Conservation (phyloP, 2,888 invertebrate genomes). For the Dascillus cervinus region DNA sequence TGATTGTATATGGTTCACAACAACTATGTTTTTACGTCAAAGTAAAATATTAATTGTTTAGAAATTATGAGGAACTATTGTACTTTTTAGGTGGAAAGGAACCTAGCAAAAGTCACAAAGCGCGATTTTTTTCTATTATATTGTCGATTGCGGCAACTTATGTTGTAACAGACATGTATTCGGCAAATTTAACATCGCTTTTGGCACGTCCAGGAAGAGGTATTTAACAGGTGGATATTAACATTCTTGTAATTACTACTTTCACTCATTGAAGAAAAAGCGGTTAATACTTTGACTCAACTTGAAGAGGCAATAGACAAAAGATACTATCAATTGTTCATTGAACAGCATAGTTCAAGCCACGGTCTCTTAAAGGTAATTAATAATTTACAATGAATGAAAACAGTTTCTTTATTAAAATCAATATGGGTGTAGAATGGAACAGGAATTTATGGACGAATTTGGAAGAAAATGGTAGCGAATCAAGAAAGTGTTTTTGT, state of each 20-base stretch:
- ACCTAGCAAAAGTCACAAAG: slow-evolving; percentile 57
- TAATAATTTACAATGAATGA: neutral
- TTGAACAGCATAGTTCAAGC: slow-evolving; percentile 67
- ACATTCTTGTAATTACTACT: slow-evolving; percentile 1
- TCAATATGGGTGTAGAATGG: slow-evolving; percentile 50
- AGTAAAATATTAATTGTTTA: slow-evolving; percentile 44
- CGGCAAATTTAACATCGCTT: slow-evolving; percentile 67
- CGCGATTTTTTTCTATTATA: slow-evolving; percentile 59
- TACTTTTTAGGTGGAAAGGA: slow-evolving; percentile 47
- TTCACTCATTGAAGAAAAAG: slow-evolving; percentile 45
- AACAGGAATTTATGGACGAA: slow-evolving; percentile 62
- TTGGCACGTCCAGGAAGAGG: slow-evolving; percentile 62
- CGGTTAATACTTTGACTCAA: slow-evolving; percentile 58
- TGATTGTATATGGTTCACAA: slow-evolving; percentile 67
- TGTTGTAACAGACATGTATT: slow-evolving; percentile 71
- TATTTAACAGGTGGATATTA: slow-evolving; percentile 2
- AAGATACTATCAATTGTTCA: slow-evolving; percentile 57
- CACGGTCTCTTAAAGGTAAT: slow-evolving; percentile 59
- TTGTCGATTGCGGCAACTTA: slow-evolving; percentile 70
- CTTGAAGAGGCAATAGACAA: slow-evolving; percentile 59
- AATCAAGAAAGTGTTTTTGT: slow-evolving; percentile 48
- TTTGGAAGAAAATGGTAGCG: slow-evolving; percentile 58
- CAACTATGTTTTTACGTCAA: slow-evolving; percentile 62
- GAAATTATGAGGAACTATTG: too few relatives aligned
- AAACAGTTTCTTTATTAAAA: neutral